A percentile compares a stretch with the other conserved stretches of the same genome.
Evolutionary conservation across 2,113 vertebrate species (phyloP).

Genomic region (Pterocles gutturalis): DNA sequence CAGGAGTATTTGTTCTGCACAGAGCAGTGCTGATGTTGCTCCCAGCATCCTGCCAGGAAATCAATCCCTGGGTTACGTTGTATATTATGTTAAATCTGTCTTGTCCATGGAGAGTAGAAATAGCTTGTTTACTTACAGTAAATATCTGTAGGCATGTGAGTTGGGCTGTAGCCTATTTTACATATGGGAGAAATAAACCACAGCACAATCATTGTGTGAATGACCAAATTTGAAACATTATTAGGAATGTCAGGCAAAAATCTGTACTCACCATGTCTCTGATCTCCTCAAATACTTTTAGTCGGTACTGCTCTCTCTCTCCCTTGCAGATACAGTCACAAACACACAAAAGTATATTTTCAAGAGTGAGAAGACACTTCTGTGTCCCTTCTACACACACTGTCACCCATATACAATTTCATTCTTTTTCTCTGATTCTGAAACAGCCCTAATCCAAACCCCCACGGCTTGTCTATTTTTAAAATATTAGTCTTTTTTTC

Average conservation of each 20-base stretch:
- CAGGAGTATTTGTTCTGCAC: neutral
- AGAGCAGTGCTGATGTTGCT: neutral
- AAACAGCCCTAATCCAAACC: neutral
- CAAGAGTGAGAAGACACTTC: neutral
- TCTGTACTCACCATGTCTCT: neutral
- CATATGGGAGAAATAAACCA: constrained; percentile 4
- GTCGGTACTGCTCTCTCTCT: neutral
- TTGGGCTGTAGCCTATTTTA: neutral
- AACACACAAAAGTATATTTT: neutral
- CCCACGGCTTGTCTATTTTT: neutral
- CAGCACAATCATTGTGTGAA: neutral
- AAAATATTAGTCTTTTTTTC: neutral
- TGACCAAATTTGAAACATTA: neutral
- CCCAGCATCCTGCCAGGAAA: neutral
- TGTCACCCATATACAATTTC: neutral
- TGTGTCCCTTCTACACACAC: neutral
- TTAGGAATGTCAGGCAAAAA: neutral
- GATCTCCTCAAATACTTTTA: neutral
- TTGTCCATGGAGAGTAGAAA: neutral
- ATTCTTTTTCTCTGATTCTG: neutral
- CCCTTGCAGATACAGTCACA: neutral
- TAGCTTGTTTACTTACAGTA: constrained; percentile 8
- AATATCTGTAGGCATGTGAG: constrained; percentile 12
- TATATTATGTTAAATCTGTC: neutral
- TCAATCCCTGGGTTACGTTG: neutral